A percentile compares a stretch with the other conserved stretches of the same genome.
phyloP scores from a whole-genome alignment of 2,888 invertebrate genomes.

The Nemapogon koenigi region DNA sequence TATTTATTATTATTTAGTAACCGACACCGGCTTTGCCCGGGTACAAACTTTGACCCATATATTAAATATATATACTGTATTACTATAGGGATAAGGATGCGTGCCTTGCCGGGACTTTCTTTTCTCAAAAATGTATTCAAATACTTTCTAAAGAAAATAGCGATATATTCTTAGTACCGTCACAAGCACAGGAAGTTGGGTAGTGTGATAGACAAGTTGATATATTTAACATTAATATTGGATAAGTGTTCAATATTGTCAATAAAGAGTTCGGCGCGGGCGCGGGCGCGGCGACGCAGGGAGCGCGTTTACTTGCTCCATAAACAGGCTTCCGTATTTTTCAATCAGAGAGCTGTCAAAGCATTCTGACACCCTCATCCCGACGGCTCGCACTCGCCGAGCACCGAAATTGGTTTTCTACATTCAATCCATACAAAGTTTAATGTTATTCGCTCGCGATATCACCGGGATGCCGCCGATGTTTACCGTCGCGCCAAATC shows the following conservation, averaged over 20 bases:
- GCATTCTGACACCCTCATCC: slow-evolving; percentile 68
- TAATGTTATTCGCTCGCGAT: slow-evolving; percentile 66
- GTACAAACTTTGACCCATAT: too few species aligned
- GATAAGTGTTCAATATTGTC: slow-evolving; percentile 6
- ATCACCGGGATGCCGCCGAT: slow-evolving; percentile 64
- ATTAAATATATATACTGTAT: too few species aligned
- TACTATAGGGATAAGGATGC: too few species aligned
- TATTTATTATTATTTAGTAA: too few species aligned
- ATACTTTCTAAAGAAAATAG: too few species aligned
- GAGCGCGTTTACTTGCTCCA: slow-evolving; percentile 49
- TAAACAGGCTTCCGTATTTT: slow-evolving; percentile 68
- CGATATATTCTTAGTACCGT: too few species aligned
- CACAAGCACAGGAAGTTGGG: too few species aligned
- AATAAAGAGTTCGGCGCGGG: slow-evolving; percentile 3
- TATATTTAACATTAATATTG: too few species aligned
- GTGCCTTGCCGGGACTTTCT: too few species aligned
- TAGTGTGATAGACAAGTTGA: too few species aligned
- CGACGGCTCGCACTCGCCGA: slow-evolving; percentile 64
- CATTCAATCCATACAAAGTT: slow-evolving; percentile 67
- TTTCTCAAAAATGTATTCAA: too few species aligned
- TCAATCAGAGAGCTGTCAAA: slow-evolving; percentile 70
- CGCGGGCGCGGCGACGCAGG: slow-evolving; percentile 17
- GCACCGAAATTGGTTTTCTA: slow-evolving; percentile 67
- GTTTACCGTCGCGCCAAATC: slow-evolving; percentile 65
- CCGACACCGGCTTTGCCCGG: too few species aligned